Base-by-base conservation (phyloP, 2,888 invertebrate species). In the Yponomeuta malinellus region DNA sequence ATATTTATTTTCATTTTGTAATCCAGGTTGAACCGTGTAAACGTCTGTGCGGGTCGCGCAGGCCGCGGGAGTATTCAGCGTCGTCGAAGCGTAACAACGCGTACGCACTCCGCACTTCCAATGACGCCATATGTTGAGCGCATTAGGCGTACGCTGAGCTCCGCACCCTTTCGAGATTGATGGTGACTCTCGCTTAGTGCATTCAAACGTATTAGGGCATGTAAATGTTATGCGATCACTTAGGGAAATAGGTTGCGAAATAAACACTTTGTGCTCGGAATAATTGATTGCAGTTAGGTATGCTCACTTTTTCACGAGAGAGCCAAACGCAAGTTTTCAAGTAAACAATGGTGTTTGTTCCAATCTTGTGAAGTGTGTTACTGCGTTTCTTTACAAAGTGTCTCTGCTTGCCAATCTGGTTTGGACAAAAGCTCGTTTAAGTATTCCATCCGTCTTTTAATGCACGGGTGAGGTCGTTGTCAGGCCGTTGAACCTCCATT, bases 151-250 rank as follows among this genome's bases (percentile, higher is more conserved):
- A 15, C 52, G 78, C 74, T 76, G 74, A 75, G 76, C 77, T 79
- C 81, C 79, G 78, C 86, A 84, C 86, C 90, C 90, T 85, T 59
- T 80, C 76, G 88, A 89, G 91, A 91, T 92, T 91, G 91, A 91
- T 90, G 89, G 83, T 85, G 81, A 84, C 84, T 82, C 71, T 68
- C 81, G 82, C 83, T 81, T 78, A 79, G 74, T 81, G 83, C 85
- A 91, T 90, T 91, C 84, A 83, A 86, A 86, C 78, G 89, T 90
- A 91, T 84, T 85, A 86, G 86, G 85, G 85, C 92, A 91, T 92
- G 88, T 91, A 90, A 91, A 91, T 90, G 88, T 88, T 89, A 88
- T 87, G 86, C 82, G 83, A 87, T 86, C 86, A 87, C 89, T 90
- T 88, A 89, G 85, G 79, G 78, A 85, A 90, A 89, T 89, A 85